These are phyloP conservation scores for Coluber constrictor DNA, from an alignment of 2,797 vertebrate species.

Conservation along the genomic window DNA sequence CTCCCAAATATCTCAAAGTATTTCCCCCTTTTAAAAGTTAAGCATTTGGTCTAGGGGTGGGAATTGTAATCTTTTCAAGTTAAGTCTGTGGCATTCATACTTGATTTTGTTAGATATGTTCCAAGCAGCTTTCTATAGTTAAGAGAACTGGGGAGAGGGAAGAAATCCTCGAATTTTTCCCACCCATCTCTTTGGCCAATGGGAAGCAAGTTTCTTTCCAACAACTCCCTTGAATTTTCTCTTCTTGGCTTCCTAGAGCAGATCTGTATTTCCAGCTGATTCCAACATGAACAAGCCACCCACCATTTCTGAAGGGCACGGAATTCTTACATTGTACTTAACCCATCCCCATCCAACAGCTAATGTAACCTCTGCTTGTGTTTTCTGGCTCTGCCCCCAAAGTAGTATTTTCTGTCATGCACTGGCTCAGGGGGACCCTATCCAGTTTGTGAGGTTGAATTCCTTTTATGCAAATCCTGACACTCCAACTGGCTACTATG, in stretches of 20 bases:
- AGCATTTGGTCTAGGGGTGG: not conserved
- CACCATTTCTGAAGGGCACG: not conserved
- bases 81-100: not conserved
- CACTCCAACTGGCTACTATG: not conserved
- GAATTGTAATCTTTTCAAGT: not conserved
- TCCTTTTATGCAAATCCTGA: not conserved
- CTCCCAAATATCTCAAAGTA: not conserved
- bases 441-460: not conserved
- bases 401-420: not conserved
- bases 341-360: not conserved
- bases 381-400: not conserved
- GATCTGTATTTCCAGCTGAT: not conserved
- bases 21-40: not conserved
- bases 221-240: not conserved
- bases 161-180: not conserved
- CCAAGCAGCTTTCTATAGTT: not conserved
- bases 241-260: not conserved
- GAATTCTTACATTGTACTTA: not conserved
- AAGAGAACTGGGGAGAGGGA: not conserved
- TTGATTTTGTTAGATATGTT: not conserved
- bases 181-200: not conserved
- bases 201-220: not conserved
- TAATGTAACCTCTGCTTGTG: not conserved
- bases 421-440: not conserved
- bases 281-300: slow-evolving; percentile 29